Percentiles rank a stretch among this genome's conserved stretches.
These are phyloP conservation scores for Taurulus bubalis DNA, from an alignment of 2,113 vertebrate species.

Conservation along the genomic window DNA sequence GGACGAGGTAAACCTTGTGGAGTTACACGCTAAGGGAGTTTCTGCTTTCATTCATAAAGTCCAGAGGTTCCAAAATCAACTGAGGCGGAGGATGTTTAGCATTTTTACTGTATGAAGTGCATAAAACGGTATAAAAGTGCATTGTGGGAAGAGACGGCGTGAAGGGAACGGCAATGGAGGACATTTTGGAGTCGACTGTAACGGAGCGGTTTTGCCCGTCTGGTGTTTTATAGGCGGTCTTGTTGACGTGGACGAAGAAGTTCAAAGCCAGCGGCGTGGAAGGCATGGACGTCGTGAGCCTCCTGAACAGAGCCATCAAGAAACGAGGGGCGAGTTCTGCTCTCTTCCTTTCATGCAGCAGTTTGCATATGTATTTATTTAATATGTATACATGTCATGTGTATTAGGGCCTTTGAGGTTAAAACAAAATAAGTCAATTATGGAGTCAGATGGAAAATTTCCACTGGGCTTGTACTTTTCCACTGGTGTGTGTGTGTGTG, in stretches of 20 bases:
- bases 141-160: no score
- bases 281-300: slow-evolving; percentile 92
- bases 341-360: not conserved
- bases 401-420: not conserved
- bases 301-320: slow-evolving; percentile 96
- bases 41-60: not conserved
- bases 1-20: slow-evolving; percentile 88
- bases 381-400: no score
- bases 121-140: no score
- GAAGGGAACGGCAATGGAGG: no score
- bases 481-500: no score
- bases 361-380: not conserved
- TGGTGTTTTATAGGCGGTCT: slow-evolving; percentile 82
- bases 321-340: slow-evolving; percentile 90
- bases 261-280: slow-evolving; percentile 97
- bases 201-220: no score
- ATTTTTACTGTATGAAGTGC: no score
- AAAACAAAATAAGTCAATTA: not conserved
- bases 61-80: no score
- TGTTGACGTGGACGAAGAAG: slow-evolving; percentile 97
- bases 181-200: no score
- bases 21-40: not conserved
- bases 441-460: no score
- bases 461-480: no score
- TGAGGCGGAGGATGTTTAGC: not conserved